Percentiles rank a stretch among this genome's conserved stretches.
Evolutionary conservation across 2,888 invertebrate species (phyloP).

Genomic region (Thecocarcelia acutangulata): DNA sequence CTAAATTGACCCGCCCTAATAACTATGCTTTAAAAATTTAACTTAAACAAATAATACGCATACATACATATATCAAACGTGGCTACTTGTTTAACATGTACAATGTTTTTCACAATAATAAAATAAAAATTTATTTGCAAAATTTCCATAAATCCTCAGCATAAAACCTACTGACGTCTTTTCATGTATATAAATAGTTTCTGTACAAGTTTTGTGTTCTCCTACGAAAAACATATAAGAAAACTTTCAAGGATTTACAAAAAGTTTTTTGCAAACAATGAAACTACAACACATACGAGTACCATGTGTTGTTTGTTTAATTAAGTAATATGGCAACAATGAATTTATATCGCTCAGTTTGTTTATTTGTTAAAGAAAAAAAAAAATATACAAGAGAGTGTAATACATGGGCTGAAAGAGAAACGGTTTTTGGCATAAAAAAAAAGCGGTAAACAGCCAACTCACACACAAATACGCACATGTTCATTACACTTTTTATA

Average conservation of each 20-base stretch:
- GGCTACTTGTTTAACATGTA: too few relatives aligned
- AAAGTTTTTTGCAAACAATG: conserved; percentile 15
- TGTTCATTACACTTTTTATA: not conserved
- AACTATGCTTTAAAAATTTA: too few relatives aligned
- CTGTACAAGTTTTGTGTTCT: conserved; percentile 14
- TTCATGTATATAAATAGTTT: not conserved
- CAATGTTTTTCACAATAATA: too few relatives aligned
- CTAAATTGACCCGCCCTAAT: too few relatives aligned
- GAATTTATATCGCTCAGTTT: conserved; percentile 21
- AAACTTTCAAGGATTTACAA: conserved; percentile 57
- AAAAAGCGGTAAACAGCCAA: conserved; percentile 38
- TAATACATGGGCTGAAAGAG: not conserved
- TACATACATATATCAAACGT: too few relatives aligned
- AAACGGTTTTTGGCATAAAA: not conserved
- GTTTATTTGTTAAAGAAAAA: conserved; percentile 28
- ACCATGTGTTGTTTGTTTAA: conserved; percentile 37
- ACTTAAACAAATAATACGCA: too few relatives aligned
- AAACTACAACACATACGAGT: conserved; percentile 33
- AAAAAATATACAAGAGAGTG: not conserved
- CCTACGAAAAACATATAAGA: conserved; percentile 1
- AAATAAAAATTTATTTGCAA: not conserved
- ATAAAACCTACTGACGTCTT: conserved; percentile 26
- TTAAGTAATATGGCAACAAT: conserved; percentile 47
- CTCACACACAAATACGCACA: not conserved
- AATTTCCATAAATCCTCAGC: conserved; percentile 20